Evolutionary conservation across 2,888 invertebrate genomes (phyloP), one percentile per base, ranked within the genome.

Genomic region (Cheilosia grossa): DNA sequence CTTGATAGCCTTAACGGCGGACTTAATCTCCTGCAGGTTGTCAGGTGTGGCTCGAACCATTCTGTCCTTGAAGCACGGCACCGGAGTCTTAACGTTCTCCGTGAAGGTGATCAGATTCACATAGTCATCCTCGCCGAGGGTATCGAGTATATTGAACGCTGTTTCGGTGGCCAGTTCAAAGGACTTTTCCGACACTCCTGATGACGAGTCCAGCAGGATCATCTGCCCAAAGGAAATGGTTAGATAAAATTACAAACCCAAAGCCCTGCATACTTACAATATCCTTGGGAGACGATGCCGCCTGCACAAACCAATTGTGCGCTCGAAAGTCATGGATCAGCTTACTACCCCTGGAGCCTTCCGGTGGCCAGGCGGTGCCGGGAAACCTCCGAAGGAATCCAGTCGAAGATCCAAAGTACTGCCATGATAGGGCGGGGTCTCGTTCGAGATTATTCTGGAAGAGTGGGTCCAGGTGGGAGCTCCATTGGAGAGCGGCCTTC

Each of bases 271-370:
- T 27, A 89, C 90, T 90, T 87, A 98, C 95, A 89, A 99, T 94
- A 92, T 99, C 99, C 92, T 99, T 99, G 0, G 99, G 98, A 81
- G 98, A 98, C 6, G 98, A 98, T 15, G 99, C 98, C 0, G 98
- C 98, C 88, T 98, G 97, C 13, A 99, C 97, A 92, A 99, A 99
- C 99, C 99, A 99, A 89, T 97, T 95, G 54, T 98, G 95, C 13
- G 97, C 95, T 42, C 99, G 95, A 90, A 98, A 99, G 93, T 99
- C 99, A 93, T 98, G 98, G 89, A 99, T 95, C 87, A 95, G 95
- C 74, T 96, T 94, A 88, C 94, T 96, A 90, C 96, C 97, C 88
- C 95, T 94, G 64, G 95, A 94, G 88, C 95, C 95, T 91, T 95
- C 95, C 27, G 96, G 96, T 19, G 96, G 96, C 97, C 97, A 97